phyloP scores from a whole-genome alignment of 2,113 vertebrate genomes.

The Regulus satrapa region DNA sequence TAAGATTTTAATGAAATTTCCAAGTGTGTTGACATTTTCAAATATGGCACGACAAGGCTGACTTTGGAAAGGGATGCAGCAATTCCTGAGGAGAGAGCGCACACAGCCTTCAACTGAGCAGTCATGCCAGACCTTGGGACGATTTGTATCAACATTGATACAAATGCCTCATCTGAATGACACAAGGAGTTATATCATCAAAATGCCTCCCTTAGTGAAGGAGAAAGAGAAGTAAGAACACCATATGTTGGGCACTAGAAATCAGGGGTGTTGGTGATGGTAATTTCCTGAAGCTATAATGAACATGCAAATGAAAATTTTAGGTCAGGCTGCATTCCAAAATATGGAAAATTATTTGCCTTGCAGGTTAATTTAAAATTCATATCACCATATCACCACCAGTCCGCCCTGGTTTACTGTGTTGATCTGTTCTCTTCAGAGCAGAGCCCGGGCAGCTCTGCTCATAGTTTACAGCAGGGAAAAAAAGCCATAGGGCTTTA shows the following conservation, averaged over 20 bases:
- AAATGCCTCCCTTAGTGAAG: neutral
- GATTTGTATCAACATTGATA: neutral
- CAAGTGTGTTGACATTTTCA: neutral
- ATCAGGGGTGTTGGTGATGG: neutral
- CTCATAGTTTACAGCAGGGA: neutral
- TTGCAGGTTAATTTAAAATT: neutral
- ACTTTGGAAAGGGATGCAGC: neutral
- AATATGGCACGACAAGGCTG: neutral
- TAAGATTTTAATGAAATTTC: conserved; percentile 22
- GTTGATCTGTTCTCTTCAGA: neutral
- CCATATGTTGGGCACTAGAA: neutral
- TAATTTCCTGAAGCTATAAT: neutral
- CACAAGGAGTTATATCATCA: neutral
- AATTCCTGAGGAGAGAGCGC: neutral
- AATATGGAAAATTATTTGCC: neutral
- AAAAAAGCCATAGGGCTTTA: conserved; percentile 17
- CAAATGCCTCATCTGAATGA: neutral
- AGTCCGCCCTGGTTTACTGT: neutral
- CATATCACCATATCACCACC: neutral
- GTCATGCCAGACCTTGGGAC: neutral
- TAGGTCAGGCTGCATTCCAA: neutral
- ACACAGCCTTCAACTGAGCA: neutral
- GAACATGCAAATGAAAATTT: neutral
- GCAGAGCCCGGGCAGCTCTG: neutral
- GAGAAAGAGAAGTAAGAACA: neutral